Base-by-base conservation (phyloP, 2,797 vertebrate genomes). In the Euthynnus affinis region DNA sequence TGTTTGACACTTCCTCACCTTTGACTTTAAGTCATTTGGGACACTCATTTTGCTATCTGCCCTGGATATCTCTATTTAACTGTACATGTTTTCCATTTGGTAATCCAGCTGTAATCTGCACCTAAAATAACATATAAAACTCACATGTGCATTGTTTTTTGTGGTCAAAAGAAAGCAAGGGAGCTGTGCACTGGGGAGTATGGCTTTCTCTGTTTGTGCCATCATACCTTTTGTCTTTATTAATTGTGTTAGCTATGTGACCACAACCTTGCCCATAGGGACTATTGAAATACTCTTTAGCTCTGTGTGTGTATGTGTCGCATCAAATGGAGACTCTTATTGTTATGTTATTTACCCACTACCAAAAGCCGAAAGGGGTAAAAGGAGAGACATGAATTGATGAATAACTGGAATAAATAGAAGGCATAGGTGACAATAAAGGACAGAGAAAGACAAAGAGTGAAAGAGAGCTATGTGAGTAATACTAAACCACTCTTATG, bases 401-500 rank as follows among this genome's bases (percentile, higher is more conserved):
- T 52, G 17, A 59, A n/a, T 69, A 68, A 63, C 52, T 25, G 10
- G 49, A 79, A 65, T 15, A 49, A 52, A 70, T 65, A 70, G 70
- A 44, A 49, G 12, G 32, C 34, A 74, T 20, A 49, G n/a, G 12
- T 37, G 49, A 64, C 46, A 60, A 64, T 81, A 46, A 37, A 34
- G 63, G n/a, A 76, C 71, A 61, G 22, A 67, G 27, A 40, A 9
- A 20, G 37, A 66, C 13, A 48, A 0, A 3, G 37, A 58, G 52
- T 29, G 44, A 74, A 75, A 44, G 57, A 53, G 59, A 78, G 66
- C 46, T 53, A 55, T 83, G 58, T 52, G 44, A 66, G 71, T 73
- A 79, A 88, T 62, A 76, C 29, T 48, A 83, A 71, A 80, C 32
- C 61, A 58, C 61, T 77, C 48, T 67, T 61, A 71, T 48, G 62